phyloP scores from a whole-genome alignment of 2,888 invertebrate genomes.

The Tryphoninae sp. region DNA sequence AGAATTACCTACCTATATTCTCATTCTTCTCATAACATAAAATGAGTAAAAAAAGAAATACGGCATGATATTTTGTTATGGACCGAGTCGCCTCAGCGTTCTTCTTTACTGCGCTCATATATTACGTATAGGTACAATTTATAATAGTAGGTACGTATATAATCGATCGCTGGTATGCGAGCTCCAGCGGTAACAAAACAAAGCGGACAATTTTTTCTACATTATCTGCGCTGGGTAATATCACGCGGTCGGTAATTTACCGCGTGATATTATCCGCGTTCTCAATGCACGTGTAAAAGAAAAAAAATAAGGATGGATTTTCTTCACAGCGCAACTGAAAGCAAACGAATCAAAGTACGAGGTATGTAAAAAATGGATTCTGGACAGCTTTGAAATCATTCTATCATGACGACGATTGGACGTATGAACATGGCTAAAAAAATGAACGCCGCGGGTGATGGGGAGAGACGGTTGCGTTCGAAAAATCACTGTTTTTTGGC shows the following conservation, averaged over 20 bases:
- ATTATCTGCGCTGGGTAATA: conserved; percentile 46
- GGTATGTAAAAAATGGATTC: not conserved
- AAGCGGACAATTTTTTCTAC: not conserved
- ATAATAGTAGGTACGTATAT: not conserved
- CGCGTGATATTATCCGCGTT: not conserved
- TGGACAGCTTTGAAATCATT: not conserved
- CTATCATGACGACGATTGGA: not conserved
- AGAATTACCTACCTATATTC: too few species aligned
- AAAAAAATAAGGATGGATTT: too few species aligned
- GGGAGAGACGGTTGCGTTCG: conserved; percentile 10
- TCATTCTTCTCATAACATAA: too few species aligned
- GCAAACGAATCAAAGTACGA: too few species aligned
- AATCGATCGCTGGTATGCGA: conserved; percentile 25
- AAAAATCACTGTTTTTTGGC: conserved; percentile 78
- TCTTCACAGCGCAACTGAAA: too few species aligned
- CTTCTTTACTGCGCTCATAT: not conserved
- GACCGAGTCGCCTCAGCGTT: too few species aligned
- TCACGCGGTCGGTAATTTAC: conserved; percentile 49
- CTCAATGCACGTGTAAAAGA: too few species aligned
- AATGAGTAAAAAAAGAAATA: too few species aligned
- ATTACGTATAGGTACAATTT: not conserved
- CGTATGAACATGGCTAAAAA: not conserved
- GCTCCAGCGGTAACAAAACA: not conserved
- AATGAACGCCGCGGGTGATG: not conserved
- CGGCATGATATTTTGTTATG: too few species aligned